Conservation (phyloP, 2,113 vertebrate genomes). For the Tichodroma muraria region DNA sequence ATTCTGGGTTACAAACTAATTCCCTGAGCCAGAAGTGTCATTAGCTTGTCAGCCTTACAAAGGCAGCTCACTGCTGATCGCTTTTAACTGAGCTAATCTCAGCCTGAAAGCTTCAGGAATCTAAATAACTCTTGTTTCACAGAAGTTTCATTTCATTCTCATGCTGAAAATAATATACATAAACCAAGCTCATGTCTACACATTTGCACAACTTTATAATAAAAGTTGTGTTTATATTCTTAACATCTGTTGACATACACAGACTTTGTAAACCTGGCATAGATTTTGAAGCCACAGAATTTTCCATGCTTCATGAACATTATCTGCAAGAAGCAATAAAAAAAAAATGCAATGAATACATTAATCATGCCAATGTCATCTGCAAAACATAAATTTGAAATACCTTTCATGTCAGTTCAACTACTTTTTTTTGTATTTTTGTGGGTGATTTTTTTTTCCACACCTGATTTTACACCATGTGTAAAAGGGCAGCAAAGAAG, state of each 20-base stretch:
- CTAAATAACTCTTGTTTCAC: constrained; percentile 54
- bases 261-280: constrained; percentile 70
- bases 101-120: constrained; percentile 63
- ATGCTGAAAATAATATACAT: constrained; percentile 70
- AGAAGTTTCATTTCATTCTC: constrained; percentile 63
- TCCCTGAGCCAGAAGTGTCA: constrained; percentile 52
- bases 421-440: not conserved
- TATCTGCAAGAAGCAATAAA: constrained; percentile 73
- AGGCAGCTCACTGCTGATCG: constrained; percentile 45
- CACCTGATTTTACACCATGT: constrained; percentile 66
- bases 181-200: constrained; percentile 69
- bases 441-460: not conserved
- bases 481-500: constrained; percentile 54
- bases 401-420: constrained; percentile 59
- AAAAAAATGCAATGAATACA: constrained; percentile 49
- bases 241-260: constrained; percentile 74
- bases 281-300: constrained; percentile 69
- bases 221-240: constrained; percentile 67
- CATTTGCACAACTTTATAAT: constrained; percentile 67
- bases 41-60: constrained; percentile 65
- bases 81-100: constrained; percentile 59
- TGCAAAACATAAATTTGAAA: constrained; percentile 75
- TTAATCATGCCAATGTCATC: constrained; percentile 73
- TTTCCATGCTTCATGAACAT: constrained; percentile 69
- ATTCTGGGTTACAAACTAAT: constrained; percentile 24